Conservation (phyloP, 2,797 vertebrate genomes). For the Crocidura indochinensis region DNA sequence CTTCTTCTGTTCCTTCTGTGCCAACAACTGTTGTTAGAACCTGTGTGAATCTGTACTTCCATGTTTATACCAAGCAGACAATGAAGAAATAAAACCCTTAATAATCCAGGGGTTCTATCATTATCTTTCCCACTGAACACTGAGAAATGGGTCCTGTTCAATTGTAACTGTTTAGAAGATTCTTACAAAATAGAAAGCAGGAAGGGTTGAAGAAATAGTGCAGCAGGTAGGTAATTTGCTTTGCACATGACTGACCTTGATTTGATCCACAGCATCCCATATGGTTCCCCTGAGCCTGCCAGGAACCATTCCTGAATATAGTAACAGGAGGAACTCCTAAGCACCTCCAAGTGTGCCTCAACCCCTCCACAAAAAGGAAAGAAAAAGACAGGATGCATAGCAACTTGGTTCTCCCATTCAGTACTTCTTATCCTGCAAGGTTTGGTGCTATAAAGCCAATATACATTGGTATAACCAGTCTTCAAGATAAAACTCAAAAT, state of each 20-base stretch:
- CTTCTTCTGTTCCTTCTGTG: neutral
- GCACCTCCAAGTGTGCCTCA: too few species aligned
- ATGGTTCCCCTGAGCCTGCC: too few species aligned
- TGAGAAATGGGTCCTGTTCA: neutral
- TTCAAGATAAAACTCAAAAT: neutral
- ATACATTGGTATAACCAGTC: neutral
- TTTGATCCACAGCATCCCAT: too few species aligned
- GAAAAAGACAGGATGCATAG: neutral
- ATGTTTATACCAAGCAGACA: neutral
- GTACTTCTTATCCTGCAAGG: neutral
- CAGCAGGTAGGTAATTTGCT: too few species aligned
- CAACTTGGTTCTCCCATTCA: neutral
- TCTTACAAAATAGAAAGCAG: too few species aligned
- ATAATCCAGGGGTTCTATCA: constrained; percentile 7
- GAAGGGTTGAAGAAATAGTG: too few species aligned
- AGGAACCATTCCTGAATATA: too few species aligned
- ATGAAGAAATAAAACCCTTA: neutral
- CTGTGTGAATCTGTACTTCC: neutral
- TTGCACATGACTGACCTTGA: too few species aligned
- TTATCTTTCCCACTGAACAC: neutral
- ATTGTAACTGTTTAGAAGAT: neutral
- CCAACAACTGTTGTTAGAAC: neutral
- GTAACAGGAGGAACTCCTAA: too few species aligned
- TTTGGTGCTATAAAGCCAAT: neutral
- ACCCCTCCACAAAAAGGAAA: too few species aligned